A percentile compares a stretch with the other conserved stretches of the same genome.
phyloP scores from a whole-genome alignment of 2,888 invertebrate species.

The Acronicta alni region DNA sequence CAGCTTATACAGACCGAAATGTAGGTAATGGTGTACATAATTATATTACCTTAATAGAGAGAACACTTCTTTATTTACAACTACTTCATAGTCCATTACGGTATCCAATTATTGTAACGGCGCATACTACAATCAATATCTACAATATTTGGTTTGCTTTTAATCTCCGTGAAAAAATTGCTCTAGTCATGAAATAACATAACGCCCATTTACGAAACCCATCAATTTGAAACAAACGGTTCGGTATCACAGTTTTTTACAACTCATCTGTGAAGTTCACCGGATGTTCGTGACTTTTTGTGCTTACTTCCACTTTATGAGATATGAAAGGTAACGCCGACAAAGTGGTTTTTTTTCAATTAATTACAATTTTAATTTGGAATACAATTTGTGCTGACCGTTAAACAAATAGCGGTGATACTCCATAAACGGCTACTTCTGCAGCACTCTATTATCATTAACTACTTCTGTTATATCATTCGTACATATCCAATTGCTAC shows the following conservation, averaged over 20 bases:
- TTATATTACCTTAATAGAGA: slow-evolving; percentile 35
- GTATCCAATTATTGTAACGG: slow-evolving; percentile 63
- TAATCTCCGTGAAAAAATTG: slow-evolving; percentile 56
- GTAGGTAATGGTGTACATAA: slow-evolving; percentile 42
- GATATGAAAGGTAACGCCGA: slow-evolving; percentile 28
- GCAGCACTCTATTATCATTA: slow-evolving; percentile 34
- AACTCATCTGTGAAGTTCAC: slow-evolving; percentile 39
- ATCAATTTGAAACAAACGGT: slow-evolving; percentile 71
- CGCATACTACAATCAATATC: slow-evolving; percentile 52
- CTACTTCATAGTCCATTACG: slow-evolving; percentile 50
- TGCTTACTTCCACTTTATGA: slow-evolving; percentile 27
- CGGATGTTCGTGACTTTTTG: slow-evolving; percentile 40
- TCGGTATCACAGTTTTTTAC: slow-evolving; percentile 64
- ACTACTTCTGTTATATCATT: slow-evolving; percentile 41
- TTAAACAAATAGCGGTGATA: slow-evolving; percentile 62
- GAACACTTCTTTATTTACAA: slow-evolving; percentile 36
- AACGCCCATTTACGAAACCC: slow-evolving; percentile 60
- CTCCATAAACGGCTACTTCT: slow-evolving; percentile 41
- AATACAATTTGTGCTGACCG: slow-evolving; percentile 56
- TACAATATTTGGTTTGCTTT: slow-evolving; percentile 53
- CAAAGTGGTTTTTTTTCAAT: slow-evolving; percentile 11
- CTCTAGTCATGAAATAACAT: slow-evolving; percentile 69
- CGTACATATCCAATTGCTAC: slow-evolving; percentile 40
- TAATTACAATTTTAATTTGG: slow-evolving; percentile 44
- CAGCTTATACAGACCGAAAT: slow-evolving; percentile 22